Evolutionary conservation across 1,140 invertebrate species (phyloP), one percentile per base, ranked within the genome.

Genomic region (Listronotus bonariensis): DNA sequence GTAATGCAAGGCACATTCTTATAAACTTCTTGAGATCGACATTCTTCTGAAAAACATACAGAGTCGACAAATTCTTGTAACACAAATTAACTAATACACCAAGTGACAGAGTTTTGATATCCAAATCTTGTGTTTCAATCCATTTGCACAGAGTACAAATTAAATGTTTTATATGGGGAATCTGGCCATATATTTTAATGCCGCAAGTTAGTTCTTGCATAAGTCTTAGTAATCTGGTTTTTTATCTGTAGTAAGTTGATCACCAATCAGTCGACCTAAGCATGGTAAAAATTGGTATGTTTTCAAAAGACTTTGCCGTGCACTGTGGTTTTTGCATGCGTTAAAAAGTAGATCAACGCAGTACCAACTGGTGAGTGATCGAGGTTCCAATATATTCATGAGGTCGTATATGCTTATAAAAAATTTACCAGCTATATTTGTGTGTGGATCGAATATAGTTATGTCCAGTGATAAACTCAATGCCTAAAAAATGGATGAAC

Each of bases 41-140:
- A 42, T 81, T 84, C 51, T 84, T 81, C 80, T 87, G 85, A 4
- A 89, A 77, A 0, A 84, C 84, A 68, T 88, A 87, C 26, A 88
- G 81, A 1, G 85, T 86, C 6, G 86, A 84, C 55, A 86, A 72
- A 78, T 89, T 89, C 66, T 87, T 87, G 69, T 88, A 86, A 72
- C 87, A 89, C 11, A 90, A 76, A 80, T 89, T 89, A 1, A 88
- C 85, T n/a, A 90, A 74, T n/a, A 89, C 82, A 0, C 86, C 85
- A 4, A 90, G 77, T 0, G 86, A 85, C 32, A 86, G 79, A 10
- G 83, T 78, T 0, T 79, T 77, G 17, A 88, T 84, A 4, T 84
- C 78, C 38, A 84, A 79, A 31, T 85, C 81, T 49, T 86, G 82
- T 2, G 38, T 72, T 51, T 82, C 79, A 57, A 88, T 82, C 84